These are phyloP conservation scores for Cataglyphis altisquamis DNA, from an alignment of 2,888 invertebrate species.

Conservation along the genomic window DNA sequence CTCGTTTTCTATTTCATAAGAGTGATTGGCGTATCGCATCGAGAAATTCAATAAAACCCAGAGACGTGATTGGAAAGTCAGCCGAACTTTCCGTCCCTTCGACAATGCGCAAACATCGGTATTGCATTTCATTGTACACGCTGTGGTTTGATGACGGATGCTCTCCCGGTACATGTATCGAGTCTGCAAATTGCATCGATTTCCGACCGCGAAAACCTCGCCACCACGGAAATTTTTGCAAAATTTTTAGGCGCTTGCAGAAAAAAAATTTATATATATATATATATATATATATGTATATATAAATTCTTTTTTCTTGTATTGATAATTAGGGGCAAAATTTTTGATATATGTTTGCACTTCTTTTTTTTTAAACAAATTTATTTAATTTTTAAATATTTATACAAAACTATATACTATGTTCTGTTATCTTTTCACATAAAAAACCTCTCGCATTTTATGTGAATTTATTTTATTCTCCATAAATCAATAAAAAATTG, in stretches of 20 bases:
- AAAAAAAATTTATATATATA: neutral
- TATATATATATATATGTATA: neutral
- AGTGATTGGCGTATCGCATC: conserved; percentile 49
- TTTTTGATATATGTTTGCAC: neutral
- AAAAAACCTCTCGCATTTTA: neutral
- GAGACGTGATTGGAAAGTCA: conserved; percentile 54
- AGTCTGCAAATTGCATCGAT: conserved; percentile 34
- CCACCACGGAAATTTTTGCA: neutral
- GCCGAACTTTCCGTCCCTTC: conserved; percentile 29
- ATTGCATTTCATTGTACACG: conserved; percentile 41
- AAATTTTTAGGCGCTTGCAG: conserved; percentile 21
- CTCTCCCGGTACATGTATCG: conserved; percentile 17
- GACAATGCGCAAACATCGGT: conserved; percentile 9
- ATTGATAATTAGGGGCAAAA: neutral
- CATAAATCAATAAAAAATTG: neutral
- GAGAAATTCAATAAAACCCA: conserved; percentile 41
- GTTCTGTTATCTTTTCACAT: neutral
- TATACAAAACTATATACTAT: neutral
- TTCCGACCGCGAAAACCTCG: conserved; percentile 10
- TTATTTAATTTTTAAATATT: conserved; percentile 4
- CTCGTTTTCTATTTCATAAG: conserved; percentile 47
- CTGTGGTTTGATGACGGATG: conserved; percentile 42
- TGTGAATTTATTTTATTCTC: neutral
- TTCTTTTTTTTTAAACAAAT: neutral
- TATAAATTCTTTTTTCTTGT: conserved; percentile 2